A percentile compares a stretch with the other conserved stretches of the same genome.
Evolutionary conservation across 2,888 invertebrate genomes (phyloP).

Genomic region (Drosophila subquinaria): DNA sequence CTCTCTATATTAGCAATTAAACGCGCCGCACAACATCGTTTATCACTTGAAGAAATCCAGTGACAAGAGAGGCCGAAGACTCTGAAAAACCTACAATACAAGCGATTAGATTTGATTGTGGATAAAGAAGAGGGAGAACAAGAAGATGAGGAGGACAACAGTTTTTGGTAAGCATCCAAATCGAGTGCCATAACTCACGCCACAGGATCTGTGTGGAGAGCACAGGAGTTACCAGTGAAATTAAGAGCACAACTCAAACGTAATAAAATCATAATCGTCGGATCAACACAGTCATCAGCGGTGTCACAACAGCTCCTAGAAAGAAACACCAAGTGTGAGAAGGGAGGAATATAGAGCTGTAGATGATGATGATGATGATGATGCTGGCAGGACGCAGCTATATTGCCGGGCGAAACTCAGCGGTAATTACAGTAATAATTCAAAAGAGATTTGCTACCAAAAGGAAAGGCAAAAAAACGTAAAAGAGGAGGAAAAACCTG

Average conservation of each 20-base stretch:
- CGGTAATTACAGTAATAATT: conserved; percentile 85
- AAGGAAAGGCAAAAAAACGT: conserved; percentile 2
- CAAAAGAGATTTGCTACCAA: conserved; percentile 83
- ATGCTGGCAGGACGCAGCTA: conserved; percentile 34
- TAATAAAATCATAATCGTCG: conserved; percentile 85
- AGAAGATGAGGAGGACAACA: conserved; percentile 12
- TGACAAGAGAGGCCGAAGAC: conserved; percentile 24
- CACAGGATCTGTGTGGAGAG: conserved; percentile 48
- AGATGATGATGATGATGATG: conserved; percentile 20
- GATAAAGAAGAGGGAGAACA: conserved; percentile 7
- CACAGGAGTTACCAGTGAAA: conserved; percentile 45
- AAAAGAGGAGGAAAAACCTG: conserved; percentile 26
- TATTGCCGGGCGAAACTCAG: conserved; percentile 65
- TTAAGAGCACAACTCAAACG: conserved; percentile 78
- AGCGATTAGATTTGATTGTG: conserved; percentile 80
- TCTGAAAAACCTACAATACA: conserved; percentile 61
- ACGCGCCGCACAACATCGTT: conserved; percentile 71
- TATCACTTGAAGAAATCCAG: conserved; percentile 67
- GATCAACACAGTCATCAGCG: conserved; percentile 85
- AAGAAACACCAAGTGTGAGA: not conserved
- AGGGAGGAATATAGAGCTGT: conserved; percentile 3
- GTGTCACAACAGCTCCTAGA: conserved; percentile 72
- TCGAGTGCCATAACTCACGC: conserved; percentile 71
- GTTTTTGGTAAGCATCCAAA: conserved; percentile 29
- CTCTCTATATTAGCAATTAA: conserved; percentile 57